Base-by-base conservation (phyloP, 64 coral and sea anemone species). In the Hydrozoanthus tunicans region DNA sequence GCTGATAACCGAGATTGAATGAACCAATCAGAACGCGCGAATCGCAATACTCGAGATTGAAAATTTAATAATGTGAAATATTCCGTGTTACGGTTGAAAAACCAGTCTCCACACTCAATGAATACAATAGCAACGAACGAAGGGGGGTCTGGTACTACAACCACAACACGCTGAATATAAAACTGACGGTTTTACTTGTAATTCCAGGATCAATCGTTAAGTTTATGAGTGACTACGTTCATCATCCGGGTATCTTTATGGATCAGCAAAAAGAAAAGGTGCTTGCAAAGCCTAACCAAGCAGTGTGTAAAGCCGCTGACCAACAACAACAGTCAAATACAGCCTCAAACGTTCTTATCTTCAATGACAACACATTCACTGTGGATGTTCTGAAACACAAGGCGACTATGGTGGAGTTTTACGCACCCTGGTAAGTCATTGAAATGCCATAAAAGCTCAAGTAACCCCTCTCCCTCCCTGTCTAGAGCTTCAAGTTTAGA, bases 341-440 rank as follows among this genome's bases (percentile, higher is more conserved):
- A 59, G 4, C 6, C 11, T 26, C 53, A 56, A 59, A 59, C 15
- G 84, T 88, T 88, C 84, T 74, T 58, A 88, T 53, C 3, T 88
- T 88, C 12, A 88, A 67, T 23, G 84, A 88, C 13, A 11, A 74
- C 24, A 59, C 73, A 15, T 88, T 88, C 59, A 88, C 69, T 6
- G 9, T 56, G 12, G 69, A 88, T 9, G 84, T 88, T 12, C 7
- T 88, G 69, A 73, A 88, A 73, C 56, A 88, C 53, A 88, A 88
- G 23, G 68, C 53, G 57, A 88, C 84, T 14, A 9, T 88, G 54
- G 84, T 88, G 24, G 84, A 88, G 0, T 88, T 88, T 10, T 75
- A 51, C 10, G 84, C 84, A 60, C 84, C 70, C 6, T 88, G 84
- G 84, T 88, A 73, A 26, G 84, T 74, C 3, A 32, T 25, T 11